Evolutionary conservation across 2,797 vertebrate genomes (phyloP), one percentile per base, ranked within the genome.

Genomic region (Semaprochilodus insignis): DNA sequence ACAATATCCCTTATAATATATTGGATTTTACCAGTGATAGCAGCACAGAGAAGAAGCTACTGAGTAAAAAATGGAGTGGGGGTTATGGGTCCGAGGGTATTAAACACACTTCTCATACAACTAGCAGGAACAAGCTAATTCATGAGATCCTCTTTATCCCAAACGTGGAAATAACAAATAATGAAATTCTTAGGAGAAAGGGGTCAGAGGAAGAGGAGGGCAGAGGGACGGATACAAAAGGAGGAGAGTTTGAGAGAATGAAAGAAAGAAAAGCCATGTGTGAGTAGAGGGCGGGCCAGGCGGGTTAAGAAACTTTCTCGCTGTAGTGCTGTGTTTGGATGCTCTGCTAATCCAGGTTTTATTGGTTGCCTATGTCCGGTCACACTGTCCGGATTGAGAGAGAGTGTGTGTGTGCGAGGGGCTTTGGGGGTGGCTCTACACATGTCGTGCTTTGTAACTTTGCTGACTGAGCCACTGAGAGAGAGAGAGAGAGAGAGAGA

Each of bases 381-480:
- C 92, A 91, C 91, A 93, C 93, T 85, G 91, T 90, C 93, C 91
- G 91, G 93, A 95, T 93, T 93, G 94, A 94, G 93, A 48, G 70
- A 57, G 77, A 48, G 74, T 48, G 80, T 36, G 80, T 70, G 84
- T 34, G 71, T 73, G 80, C 72, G 80, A 77, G 78, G 57, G 66
- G 57, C n/a, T 81, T 76, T 65, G 90, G 91, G 93, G 90, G 91
- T 93, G 93, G 75, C 78, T 89, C 93, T 96, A 96, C 95, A 97
- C 96, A 97, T 97, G 96, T 97, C 95, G 94, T 93, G 94, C 95
- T 97, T 97, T 97, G 96, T 97, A 92, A 91, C 91, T 91, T 85
- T 92, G 92, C 95, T 96, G 96, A 96, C 96, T 96, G 92, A 92
- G 91, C 86, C 88, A 72, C 86, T 80, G 90, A 94, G 94, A 94